Evolutionary conservation across 2,797 vertebrate species (phyloP).

Genomic region (Sebastiscus albofasciatus): DNA sequence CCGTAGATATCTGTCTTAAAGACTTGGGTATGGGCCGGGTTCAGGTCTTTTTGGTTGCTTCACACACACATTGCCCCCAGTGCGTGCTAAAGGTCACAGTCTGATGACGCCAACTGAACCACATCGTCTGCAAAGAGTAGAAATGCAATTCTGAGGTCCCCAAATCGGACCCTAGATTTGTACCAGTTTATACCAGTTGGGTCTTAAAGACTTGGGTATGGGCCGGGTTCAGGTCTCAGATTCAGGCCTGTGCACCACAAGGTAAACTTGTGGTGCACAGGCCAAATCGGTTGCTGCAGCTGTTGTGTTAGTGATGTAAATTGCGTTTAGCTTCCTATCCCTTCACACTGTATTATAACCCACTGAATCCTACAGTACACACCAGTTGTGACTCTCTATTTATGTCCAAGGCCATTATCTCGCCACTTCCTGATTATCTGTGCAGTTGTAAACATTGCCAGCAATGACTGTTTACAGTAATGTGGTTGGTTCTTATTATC

Average conservation of each 20-base stretch:
- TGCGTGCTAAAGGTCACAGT: no score
- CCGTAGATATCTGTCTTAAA: neutral
- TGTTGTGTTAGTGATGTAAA: neutral
- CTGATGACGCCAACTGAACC: no score
- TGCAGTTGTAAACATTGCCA: slow-evolving; percentile 47
- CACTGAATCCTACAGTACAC: neutral
- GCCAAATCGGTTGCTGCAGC: neutral
- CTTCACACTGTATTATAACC: slow-evolving; percentile 1
- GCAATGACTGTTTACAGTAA: slow-evolving; percentile 40
- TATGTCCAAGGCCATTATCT: slow-evolving; percentile 8
- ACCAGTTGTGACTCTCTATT: neutral
- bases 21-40: neutral
- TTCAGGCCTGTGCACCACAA: neutral
- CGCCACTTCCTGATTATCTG: slow-evolving; percentile 39
- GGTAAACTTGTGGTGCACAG: no score
- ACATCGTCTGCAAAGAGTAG: no score
- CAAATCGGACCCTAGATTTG: neutral
- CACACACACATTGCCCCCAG: no score
- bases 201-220: neutral
- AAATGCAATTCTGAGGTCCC: no score
- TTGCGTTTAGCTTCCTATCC: neutral
- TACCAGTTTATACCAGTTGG: neutral
- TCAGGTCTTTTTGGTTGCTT: neutral
- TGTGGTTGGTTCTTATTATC: slow-evolving; percentile 55
- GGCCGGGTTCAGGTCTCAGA: neutral